These are phyloP conservation scores for Diorhabda elongata DNA, from an alignment of 1,140 invertebrate genomes.

Conservation along the genomic window DNA sequence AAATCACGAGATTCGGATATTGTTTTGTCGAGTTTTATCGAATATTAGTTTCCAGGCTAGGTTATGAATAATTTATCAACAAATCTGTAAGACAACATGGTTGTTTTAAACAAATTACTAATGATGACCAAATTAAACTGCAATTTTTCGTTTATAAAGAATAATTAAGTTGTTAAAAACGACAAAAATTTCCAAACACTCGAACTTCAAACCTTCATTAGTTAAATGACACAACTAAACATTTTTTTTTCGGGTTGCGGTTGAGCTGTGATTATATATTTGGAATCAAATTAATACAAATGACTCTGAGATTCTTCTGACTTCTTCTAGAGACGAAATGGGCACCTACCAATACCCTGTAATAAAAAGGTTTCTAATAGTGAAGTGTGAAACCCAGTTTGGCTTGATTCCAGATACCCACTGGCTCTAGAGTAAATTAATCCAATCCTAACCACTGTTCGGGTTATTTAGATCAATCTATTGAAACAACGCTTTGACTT, in stretches of 20 bases:
- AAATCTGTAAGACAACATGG: no score
- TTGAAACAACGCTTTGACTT: no score
- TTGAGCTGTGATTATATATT: not conserved
- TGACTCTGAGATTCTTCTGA: not conserved
- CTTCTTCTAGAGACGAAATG: slow-evolving; percentile 1
- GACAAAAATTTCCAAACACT: not conserved
- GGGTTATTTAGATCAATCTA: no score
- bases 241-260: not conserved
- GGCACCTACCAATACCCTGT: not conserved
- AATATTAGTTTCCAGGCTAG: no score
- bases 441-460: no score
- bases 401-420: not conserved
- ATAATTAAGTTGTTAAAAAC: no score
- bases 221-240: not conserved
- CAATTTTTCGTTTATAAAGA: no score
- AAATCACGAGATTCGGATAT: no score
- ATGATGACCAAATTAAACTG: no score
- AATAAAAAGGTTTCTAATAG: not conserved
- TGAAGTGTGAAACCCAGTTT: not conserved
- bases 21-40: no score
- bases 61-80: no score
- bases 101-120: no score
- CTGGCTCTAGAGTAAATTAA: not conserved
- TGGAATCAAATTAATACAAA: not conserved
- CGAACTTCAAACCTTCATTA: not conserved